Evolutionary conservation across 1,140 invertebrate species (phyloP).

Genomic region (Drosophila arizonae): DNA sequence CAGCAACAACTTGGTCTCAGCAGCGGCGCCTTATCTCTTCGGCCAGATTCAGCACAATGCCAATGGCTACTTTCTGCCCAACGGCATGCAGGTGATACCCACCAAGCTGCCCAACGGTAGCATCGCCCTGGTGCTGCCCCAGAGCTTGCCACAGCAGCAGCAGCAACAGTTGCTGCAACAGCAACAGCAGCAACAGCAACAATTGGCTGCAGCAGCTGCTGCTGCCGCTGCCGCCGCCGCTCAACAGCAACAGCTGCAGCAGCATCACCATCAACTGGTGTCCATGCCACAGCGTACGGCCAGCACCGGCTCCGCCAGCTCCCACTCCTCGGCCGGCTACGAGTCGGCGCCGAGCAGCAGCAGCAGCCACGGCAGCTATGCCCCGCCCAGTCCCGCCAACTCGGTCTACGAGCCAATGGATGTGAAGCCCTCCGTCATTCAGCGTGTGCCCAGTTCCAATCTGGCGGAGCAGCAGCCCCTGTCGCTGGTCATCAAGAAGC

Average conservation of each 20-base stretch:
- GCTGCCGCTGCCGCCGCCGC: constrained; percentile 83
- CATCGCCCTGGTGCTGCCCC: constrained; percentile 90
- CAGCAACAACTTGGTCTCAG: constrained; percentile 54
- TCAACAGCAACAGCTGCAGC: constrained; percentile 78
- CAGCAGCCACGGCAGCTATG: constrained; percentile 69
- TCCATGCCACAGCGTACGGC: constrained; percentile 88
- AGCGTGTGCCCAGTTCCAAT: constrained; percentile 85
- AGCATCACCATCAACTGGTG: constrained; percentile 85
- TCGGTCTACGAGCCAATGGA: constrained; percentile 81
- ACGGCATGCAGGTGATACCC: constrained; percentile 90
- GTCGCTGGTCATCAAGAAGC: constrained; percentile 85
- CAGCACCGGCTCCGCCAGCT: constrained; percentile 87
- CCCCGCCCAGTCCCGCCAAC: constrained; percentile 79
- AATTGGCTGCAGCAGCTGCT: constrained; percentile 48
- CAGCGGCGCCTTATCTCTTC: constrained; percentile 78
- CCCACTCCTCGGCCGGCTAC: constrained; percentile 84
- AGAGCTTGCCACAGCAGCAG: constrained; percentile 76
- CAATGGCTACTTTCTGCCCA: constrained; percentile 85
- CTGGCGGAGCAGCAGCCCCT: constrained; percentile 86
- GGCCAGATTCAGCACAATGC: constrained; percentile 85
- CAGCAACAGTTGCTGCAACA: constrained; percentile 84
- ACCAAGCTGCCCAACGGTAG: constrained; percentile 91
- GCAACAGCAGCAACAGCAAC: constrained; percentile 83
- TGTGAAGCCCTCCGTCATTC: constrained; percentile 79
- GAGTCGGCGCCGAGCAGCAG: constrained; percentile 71